Base-by-base conservation (phyloP, 2,113 vertebrate species). In the Regulus satrapa region DNA sequence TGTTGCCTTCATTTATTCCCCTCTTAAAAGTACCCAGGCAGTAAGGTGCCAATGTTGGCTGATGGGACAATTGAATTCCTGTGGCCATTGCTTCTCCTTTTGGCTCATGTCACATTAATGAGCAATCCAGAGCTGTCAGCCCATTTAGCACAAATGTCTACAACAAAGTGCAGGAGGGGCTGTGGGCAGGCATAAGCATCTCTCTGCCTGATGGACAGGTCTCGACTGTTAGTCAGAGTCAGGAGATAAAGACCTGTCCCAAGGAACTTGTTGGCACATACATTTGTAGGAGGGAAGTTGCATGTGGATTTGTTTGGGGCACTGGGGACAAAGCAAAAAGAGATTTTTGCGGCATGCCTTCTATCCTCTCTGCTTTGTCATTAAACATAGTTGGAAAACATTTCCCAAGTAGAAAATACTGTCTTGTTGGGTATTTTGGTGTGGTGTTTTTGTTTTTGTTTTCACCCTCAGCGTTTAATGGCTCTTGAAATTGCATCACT, bases 251-350 rank as follows among this genome's bases (percentile, higher is more conserved):
- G 12, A 59, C 26, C 23, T 72, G 4, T 67, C 32, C 71, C 29
- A 71, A 38, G 45, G 56, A 67, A 18, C 14, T 24, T 56, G 41
- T 63, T 21, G 25, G 40, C 46, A 45, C 9, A 2, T 6, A 12
- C 4, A 10, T 61, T n/a, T 51, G 29, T 29, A 54, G 38, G 45
- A 62, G 32, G 11, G 12, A 18, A 73, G 18, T 15, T 49, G 24
- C 12, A 8, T 3, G 9, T 21, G 16, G 10, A 1, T 21, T 64
- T 13, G 2, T 0, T 48, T 40, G 8, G 26, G 26, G 4, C 3
- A 28, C 0, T 36, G 29, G 24, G 15, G 14, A 38, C 25, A 78
- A 56, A 61, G 4, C 36, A 24, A 58, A 66, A 46, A 68, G 29
- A 24, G 5, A 10, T 12, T 64, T 56, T 66, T 61, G 26, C 31